These are phyloP conservation scores for Drosophila heteroneura DNA, from an alignment of 2,888 invertebrate genomes.

Conservation along the genomic window DNA sequence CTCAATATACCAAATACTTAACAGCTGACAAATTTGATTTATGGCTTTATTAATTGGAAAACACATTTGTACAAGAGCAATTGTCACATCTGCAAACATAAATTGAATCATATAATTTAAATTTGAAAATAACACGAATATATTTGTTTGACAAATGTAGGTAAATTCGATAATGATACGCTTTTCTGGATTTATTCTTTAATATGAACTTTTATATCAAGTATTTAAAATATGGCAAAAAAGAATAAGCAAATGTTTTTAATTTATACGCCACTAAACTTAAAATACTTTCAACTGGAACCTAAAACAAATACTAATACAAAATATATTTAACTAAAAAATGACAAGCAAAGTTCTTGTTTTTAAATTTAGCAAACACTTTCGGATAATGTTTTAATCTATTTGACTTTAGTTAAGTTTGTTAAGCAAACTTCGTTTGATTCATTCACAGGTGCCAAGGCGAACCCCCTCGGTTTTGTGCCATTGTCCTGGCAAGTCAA, in stretches of 20 bases:
- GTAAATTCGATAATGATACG: background rate
- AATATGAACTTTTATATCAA: background rate
- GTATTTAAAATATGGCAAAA: background rate
- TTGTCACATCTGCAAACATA: background rate
- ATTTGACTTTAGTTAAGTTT: background rate
- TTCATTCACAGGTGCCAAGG: constrained; percentile 6
- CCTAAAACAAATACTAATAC: too few relatives aligned
- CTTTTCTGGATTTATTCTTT: background rate
- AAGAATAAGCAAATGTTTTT: background rate
- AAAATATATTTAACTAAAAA: background rate
- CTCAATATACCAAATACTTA: background rate
- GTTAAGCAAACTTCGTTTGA: background rate
- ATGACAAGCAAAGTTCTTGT: background rate
- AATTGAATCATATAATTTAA: background rate
- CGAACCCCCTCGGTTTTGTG: constrained; percentile 2
- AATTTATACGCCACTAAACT: background rate
- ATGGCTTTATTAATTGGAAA: background rate
- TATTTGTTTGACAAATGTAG: background rate
- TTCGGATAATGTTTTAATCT: background rate
- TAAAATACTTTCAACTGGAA: background rate
- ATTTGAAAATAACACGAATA: background rate
- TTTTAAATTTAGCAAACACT: background rate
- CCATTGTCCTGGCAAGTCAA: constrained; percentile 16
- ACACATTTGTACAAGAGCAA: background rate
- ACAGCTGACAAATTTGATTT: background rate